Conservation (phyloP, 2,888 invertebrate genomes). For the Vandiemenella viatica region DNA sequence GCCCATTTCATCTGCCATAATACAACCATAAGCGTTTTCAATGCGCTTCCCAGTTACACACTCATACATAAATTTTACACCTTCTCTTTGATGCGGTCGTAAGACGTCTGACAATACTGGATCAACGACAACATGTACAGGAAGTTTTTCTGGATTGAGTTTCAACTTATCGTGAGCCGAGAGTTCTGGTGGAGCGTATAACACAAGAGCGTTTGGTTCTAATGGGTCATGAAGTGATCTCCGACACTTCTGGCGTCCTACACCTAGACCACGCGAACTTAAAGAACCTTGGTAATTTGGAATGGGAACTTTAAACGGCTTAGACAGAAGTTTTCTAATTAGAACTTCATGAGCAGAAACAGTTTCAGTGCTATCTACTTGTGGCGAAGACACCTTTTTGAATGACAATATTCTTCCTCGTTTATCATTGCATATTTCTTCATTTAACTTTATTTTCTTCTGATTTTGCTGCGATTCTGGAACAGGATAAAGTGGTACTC, state of each 20-base stretch:
- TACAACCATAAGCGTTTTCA: conserved; percentile 78
- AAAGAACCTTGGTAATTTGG: conserved; percentile 68
- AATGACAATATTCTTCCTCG: background rate
- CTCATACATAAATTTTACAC: conserved; percentile 98
- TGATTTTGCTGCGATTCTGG: background rate
- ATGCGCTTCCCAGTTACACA: conserved; percentile 90
- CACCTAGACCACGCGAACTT: conserved; percentile 62
- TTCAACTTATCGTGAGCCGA: conserved; percentile 80
- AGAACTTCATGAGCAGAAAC: conserved; percentile 46
- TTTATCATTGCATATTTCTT: background rate
- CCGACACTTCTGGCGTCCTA: conserved; percentile 36
- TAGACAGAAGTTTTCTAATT: conserved; percentile 64
- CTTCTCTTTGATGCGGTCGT: conserved; percentile 95
- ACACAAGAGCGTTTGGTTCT: conserved; percentile 78
- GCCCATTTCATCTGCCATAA: conserved; percentile 99
- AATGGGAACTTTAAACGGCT: conserved; percentile 86
- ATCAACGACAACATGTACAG: conserved; percentile 95
- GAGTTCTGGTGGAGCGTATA: conserved; percentile 70
- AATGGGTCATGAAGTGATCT: conserved; percentile 80
- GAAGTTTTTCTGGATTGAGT: conserved; percentile 45
- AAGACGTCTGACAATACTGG: conserved; percentile 78
- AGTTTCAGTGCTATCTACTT: conserved; percentile 3
- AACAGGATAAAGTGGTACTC: background rate
- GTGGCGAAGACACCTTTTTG: background rate
- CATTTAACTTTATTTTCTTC: background rate